Evolutionary conservation across 1,140 invertebrate species (phyloP), one percentile per base, ranked within the genome.

Genomic region (Drosophila repletoides): DNA sequence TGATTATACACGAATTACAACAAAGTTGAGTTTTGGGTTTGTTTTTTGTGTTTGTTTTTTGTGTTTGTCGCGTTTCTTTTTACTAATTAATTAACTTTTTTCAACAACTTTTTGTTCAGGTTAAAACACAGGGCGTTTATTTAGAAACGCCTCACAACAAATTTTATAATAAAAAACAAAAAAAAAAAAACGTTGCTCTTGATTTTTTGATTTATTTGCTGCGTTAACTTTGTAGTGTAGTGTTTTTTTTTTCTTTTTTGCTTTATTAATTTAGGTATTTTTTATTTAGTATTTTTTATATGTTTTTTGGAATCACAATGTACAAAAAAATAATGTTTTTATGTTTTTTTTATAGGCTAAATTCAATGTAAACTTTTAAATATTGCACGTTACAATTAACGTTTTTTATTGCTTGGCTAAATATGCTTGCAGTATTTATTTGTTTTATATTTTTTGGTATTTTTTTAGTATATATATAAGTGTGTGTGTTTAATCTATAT

Each of bases 331-430:
- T 19, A 52, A 36, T 51, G 46, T 51, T 52, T 17, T 17, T 43
- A 55, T 55, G 52, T 33, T 43, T 12, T 31, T 49, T 45, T n/a
- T 22, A 26, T 59, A 65, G 40, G 33, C 63, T 66, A 60, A 65
- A 80, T 77, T 79, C 69, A 80, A 80, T 80, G 70, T 76, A 80
- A 76, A 79, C 66, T 71, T n/a, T 81, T 80, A 83, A 84, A 86
- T 84, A 84, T 84, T 84, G 79, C 79, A 84, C 79, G 80, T 79
- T n/a, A n/a, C n/a, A n/a, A n/a, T n/a, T 84, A 53, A 74, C 72
- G 77, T 87, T 66, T 33, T 71, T 81, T 75, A 72, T 76, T 76
- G 51, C 64, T 73, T 76, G 48, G 40, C 64, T 67, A 72, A 51
- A 59, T 66, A 59, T 70, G 60, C 22, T 19, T 55, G 31, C 56